Conservation (phyloP, 2,888 invertebrate genomes). For the Matsumyia berberina region DNA sequence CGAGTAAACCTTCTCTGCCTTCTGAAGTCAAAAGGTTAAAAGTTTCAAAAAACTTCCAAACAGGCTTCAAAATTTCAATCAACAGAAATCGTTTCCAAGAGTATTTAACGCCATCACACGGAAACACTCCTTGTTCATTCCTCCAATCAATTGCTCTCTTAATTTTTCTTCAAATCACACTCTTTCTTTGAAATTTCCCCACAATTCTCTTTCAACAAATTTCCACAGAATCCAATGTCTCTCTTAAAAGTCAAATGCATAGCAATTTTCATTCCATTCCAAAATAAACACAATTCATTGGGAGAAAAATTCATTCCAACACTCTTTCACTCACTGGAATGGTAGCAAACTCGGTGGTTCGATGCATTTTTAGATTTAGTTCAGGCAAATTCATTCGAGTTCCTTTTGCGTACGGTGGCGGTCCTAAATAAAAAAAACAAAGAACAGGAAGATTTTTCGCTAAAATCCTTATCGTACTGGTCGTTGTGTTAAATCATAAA, state of each 20-base stretch:
- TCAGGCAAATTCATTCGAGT: constrained; percentile 62
- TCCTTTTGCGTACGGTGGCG: constrained; percentile 65
- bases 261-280: constrained; percentile 1
- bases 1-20: too few relatives aligned
- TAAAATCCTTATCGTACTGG: constrained; percentile 39
- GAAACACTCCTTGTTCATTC: neutral
- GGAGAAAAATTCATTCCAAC: constrained; percentile 9
- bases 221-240: neutral
- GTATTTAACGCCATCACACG: too few relatives aligned
- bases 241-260: neutral
- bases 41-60: too few relatives aligned
- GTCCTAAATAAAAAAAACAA: constrained; percentile 56
- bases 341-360: constrained; percentile 47
- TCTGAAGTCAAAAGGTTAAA: too few relatives aligned
- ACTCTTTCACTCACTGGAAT: constrained; percentile 58
- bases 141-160: neutral
- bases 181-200: neutral
- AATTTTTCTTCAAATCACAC: neutral
- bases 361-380: constrained; percentile 53
- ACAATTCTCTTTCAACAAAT: neutral
- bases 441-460: constrained; percentile 26
- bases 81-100: too few relatives aligned
- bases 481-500: constrained; percentile 9
- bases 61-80: too few relatives aligned
- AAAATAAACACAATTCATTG: constrained; percentile 21